Evolutionary conservation across 2,113 vertebrate genomes (phyloP).

Genomic region (Dicerorhinus sumatrensis): DNA sequence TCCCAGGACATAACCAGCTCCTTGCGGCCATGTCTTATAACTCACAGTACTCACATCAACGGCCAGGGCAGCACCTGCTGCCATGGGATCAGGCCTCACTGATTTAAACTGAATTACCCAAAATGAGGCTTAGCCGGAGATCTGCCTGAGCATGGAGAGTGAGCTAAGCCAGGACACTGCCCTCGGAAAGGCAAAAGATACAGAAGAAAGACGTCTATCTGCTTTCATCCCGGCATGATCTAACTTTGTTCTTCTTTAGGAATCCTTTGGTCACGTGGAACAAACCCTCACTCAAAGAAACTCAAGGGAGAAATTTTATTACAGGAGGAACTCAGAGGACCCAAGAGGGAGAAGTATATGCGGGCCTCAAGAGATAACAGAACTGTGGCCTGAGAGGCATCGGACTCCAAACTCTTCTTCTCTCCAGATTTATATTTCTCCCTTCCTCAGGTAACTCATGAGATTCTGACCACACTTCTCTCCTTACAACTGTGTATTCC

Average conservation of each 20-base stretch:
- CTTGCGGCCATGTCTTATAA: not conserved
- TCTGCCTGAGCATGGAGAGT: not conserved
- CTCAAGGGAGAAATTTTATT: constrained; percentile 24
- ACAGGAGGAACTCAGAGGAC: not conserved
- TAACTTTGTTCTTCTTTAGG: not conserved
- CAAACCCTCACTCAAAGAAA: constrained; percentile 32
- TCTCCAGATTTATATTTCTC: not conserved
- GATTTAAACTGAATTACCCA: not conserved
- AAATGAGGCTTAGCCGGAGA: not conserved
- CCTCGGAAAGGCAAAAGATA: not conserved
- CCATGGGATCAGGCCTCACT: not conserved
- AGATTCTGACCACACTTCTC: not conserved
- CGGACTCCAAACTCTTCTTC: not conserved
- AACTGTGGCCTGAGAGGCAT: not conserved
- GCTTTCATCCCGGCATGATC: not conserved
- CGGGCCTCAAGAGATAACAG: constrained; percentile 23
- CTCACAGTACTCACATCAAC: fast-evolving
- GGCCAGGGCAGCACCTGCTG: not conserved
- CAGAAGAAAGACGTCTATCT: not conserved
- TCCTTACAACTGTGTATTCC: not conserved
- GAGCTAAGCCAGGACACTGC: not conserved
- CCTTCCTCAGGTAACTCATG: not conserved
- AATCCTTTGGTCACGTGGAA: not conserved
- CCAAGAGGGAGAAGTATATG: not conserved
- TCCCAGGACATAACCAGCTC: not conserved